A percentile compares a stretch with the other conserved stretches of the same genome.
phyloP scores from a whole-genome alignment of 1,140 invertebrate species.

The Formica exsecta region DNA sequence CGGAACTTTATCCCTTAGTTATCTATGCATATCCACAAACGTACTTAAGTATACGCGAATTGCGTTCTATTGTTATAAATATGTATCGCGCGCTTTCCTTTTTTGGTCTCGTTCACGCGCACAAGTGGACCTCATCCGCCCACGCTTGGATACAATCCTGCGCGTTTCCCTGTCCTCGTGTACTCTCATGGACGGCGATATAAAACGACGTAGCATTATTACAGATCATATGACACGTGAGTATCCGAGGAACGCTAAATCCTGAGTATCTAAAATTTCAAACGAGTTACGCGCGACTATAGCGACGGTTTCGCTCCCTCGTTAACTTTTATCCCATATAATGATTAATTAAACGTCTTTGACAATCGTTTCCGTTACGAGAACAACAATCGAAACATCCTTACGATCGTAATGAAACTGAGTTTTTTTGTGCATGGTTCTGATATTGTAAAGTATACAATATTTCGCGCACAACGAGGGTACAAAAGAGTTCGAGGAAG shows the following conservation, averaged over 20 bases:
- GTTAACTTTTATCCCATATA: neutral
- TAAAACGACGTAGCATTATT: slow-evolving; percentile 76
- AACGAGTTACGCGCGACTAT: slow-evolving; percentile 6
- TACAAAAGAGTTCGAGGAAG: slow-evolving; percentile 3
- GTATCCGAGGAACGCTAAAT: slow-evolving; percentile 74
- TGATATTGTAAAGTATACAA: slow-evolving; percentile 23
- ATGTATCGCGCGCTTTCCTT: slow-evolving; percentile 38
- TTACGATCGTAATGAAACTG: slow-evolving; percentile 3
- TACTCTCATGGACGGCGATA: slow-evolving; percentile 77
- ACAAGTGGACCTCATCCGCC: slow-evolving; percentile 38
- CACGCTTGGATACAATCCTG: slow-evolving; percentile 16
- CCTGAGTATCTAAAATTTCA: slow-evolving; percentile 75
- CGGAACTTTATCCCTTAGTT: too few relatives aligned
- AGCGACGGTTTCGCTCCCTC: neutral
- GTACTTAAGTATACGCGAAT: slow-evolving; percentile 24
- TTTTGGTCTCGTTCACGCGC: slow-evolving; percentile 51
- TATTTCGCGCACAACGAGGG: neutral
- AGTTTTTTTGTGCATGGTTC: slow-evolving; percentile 12
- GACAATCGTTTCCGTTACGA: slow-evolving; percentile 6
- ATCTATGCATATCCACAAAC: neutral
- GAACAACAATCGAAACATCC: slow-evolving; percentile 15
- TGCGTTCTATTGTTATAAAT: slow-evolving; percentile 52
- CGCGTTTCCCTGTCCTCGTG: neutral
- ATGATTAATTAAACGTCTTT: slow-evolving; percentile 40
- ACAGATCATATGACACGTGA: slow-evolving; percentile 73